phyloP scores from a whole-genome alignment of 2,888 invertebrate genomes.

The Muschampia plurimacula region DNA sequence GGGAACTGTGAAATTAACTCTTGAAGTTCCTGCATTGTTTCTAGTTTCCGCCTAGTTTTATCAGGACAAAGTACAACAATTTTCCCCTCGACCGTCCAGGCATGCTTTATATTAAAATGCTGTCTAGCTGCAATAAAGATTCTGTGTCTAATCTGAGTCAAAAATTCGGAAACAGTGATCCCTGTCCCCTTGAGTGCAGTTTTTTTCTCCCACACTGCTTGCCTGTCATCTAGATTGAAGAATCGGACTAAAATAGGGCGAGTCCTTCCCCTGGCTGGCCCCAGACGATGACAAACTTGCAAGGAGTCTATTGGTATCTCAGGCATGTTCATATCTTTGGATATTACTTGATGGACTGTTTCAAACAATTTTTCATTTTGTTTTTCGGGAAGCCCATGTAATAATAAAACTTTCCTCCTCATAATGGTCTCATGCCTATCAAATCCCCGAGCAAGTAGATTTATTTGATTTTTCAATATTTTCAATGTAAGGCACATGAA shows the following conservation, averaged over 20 bases:
- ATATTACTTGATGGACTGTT: background rate
- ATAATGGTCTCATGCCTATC: constrained; percentile 11
- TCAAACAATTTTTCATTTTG: constrained; percentile 1
- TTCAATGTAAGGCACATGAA: background rate
- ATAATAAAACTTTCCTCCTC: constrained; percentile 3
- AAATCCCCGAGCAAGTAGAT: background rate
- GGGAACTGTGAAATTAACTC: background rate
- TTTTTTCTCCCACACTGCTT: constrained; percentile 2
- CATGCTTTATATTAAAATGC: background rate
- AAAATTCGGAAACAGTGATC: background rate
- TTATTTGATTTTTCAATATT: background rate
- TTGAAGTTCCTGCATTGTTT: background rate
- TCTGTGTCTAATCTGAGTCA: background rate
- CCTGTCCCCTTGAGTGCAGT: background rate
- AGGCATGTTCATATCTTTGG: background rate
- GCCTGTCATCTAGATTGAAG: background rate
- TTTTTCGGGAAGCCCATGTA: constrained; percentile 10
- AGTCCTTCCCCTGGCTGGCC: background rate
- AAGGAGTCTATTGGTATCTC: background rate
- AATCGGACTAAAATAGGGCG: constrained; percentile 7
- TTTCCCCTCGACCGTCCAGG: constrained; percentile 1
- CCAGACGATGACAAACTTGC: constrained; percentile 12
- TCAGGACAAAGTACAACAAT: background rate
- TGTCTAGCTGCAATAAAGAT: background rate
- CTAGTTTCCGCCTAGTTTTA: background rate